Base-by-base conservation (phyloP, 2,113 vertebrate genomes). In the Leptosomus discolor region DNA sequence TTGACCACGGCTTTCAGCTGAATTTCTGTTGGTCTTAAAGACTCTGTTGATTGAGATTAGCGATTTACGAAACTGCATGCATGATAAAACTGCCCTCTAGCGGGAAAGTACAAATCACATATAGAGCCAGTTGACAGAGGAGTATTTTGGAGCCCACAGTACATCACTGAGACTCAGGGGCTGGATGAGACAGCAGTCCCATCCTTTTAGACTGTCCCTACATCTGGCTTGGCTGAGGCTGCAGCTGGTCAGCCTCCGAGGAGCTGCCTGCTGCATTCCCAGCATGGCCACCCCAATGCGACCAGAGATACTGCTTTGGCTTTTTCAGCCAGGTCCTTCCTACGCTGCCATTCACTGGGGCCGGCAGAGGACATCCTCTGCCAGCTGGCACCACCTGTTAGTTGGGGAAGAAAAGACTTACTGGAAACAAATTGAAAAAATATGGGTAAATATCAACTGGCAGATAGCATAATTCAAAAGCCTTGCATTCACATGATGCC, bases 11-110 rank as follows among this genome's bases (percentile, higher is more conserved):
- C 20, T 75, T 87, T 51, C 34, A 68, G 23, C 22, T 63, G 43
- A 70, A 69, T 77, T 79, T 73, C 45, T 76, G n/a, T 6, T 2
- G 6, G 4, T 61, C 12, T 54, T 50, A 36, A 21, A 27, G 46
- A 6, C 22, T 34, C 4, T 1, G 13, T 13, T 74, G 46, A 78
- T 29, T 10, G 8, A 36, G 29, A 86, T 45, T 5, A 48, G 14
- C 24, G 24, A 7, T 6, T 13, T 29, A 12, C 8, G 51, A 45
- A 46, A 81, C 70, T 0, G 48, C 54, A 50, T 10, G 21, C 27
- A 78, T 9, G 54, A 29, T 84, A 22, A 34, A 97, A 67, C 68
- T 78, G 95, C 94, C 95, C 82, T 93, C 96, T 96, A 94, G 96
- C 26, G 94, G 94, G 64, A 95, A 50, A 74, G 56, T 5, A 18